Conservation (phyloP, 2,113 vertebrate species). For the Tragulus kanchil region DNA sequence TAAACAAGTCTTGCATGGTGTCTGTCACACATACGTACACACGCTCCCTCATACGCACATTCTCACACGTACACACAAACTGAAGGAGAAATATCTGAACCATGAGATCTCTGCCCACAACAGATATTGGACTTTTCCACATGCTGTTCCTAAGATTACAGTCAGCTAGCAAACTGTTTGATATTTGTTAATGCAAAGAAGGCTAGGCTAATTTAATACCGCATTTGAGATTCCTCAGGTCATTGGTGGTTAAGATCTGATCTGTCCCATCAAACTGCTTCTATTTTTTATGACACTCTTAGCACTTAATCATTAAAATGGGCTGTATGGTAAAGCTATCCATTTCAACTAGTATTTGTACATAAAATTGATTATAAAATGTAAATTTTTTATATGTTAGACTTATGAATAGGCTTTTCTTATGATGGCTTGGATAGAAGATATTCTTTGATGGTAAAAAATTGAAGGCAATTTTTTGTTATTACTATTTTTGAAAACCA, state of each 20-base stretch:
- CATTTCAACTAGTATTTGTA: constrained; percentile 54
- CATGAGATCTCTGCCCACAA: constrained; percentile 13
- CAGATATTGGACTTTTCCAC: constrained; percentile 52
- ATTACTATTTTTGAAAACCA: constrained; percentile 64
- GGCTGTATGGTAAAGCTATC: constrained; percentile 1
- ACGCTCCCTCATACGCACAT: not conserved
- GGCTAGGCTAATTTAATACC: constrained; percentile 23
- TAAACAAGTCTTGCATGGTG: constrained; percentile 30
- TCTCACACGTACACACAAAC: not conserved
- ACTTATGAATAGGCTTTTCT: constrained; percentile 36
- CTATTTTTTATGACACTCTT: constrained; percentile 1
- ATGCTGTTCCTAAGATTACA: constrained; percentile 25
- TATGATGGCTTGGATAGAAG: constrained; percentile 22
- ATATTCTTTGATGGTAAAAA: constrained; percentile 47
- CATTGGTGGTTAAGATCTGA: constrained; percentile 49
- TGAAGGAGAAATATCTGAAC: constrained; percentile 45
- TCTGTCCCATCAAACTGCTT: constrained; percentile 19
- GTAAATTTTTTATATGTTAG: not conserved
- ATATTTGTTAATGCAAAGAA: constrained; percentile 55
- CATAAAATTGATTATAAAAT: constrained; percentile 55
- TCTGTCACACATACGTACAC: not conserved
- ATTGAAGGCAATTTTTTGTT: not conserved
- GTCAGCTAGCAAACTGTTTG: constrained; percentile 9
- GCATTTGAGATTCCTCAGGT: constrained; percentile 57
- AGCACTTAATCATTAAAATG: constrained; percentile 47